These are phyloP conservation scores for Pelecanoides urinatrix DNA, from an alignment of 2,113 vertebrate genomes.

Conservation along the genomic window DNA sequence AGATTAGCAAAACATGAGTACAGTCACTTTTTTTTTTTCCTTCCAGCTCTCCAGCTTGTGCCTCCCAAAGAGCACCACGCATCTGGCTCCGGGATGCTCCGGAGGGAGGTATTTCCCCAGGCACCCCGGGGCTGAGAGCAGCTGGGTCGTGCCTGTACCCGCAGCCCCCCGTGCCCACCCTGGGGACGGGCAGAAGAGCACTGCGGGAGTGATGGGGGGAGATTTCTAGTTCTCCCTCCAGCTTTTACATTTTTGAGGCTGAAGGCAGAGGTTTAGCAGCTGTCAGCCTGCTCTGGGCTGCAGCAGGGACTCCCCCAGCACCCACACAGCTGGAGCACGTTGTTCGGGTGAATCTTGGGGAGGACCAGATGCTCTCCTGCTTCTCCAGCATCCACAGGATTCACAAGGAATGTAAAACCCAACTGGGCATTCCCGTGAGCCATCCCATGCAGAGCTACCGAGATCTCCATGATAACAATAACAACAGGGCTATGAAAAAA, in stretches of 20 bases:
- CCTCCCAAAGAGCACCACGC: not conserved
- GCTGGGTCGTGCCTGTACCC: not conserved
- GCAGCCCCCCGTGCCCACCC: not conserved
- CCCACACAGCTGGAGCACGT: rapidly evolving
- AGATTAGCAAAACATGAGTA: slow-evolving; percentile 16
- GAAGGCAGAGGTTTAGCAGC: not conserved
- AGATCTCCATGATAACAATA: not conserved
- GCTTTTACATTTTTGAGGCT: not conserved
- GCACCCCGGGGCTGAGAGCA: not conserved
- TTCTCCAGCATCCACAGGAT: rapidly evolving
- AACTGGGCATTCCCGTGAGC: not conserved
- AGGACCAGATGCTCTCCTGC: not conserved
- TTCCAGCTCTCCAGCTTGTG: not conserved
- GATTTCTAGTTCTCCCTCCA: not conserved
- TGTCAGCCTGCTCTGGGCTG: not conserved
- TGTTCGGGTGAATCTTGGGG: not conserved
- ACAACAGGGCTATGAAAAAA: not conserved
- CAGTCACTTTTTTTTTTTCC: not conserved
- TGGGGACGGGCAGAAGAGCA: not conserved
- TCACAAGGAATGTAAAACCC: not conserved
- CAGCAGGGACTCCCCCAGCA: not conserved
- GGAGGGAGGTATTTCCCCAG: not conserved
- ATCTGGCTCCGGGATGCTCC: not conserved
- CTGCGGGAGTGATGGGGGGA: rapidly evolving
- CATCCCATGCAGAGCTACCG: not conserved